Evolutionary conservation across 2,113 vertebrate species (phyloP).

Genomic region (Bos indicus): DNA sequence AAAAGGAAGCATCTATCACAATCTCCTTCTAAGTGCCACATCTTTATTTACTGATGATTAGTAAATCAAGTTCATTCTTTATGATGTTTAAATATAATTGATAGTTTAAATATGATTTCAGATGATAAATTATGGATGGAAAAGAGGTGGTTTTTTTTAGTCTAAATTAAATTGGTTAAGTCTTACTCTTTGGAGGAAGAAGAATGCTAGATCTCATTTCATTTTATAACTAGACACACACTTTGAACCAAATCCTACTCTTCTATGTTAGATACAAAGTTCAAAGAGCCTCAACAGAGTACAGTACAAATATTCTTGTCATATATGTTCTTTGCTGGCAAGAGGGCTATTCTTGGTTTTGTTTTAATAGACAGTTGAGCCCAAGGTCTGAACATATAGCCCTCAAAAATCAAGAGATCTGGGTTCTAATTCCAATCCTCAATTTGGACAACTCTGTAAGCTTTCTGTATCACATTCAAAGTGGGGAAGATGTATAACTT

Average conservation of each 20-base stretch:
- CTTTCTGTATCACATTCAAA: background rate
- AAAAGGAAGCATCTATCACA: background rate
- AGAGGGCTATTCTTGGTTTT: background rate
- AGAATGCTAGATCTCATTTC: background rate
- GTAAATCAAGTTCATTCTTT: slow-evolving; percentile 8
- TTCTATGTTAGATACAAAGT: background rate
- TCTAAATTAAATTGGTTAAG: background rate
- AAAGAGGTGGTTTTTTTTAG: background rate
- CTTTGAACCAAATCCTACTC: background rate
- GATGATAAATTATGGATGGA: background rate
- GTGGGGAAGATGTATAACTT: background rate
- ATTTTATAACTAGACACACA: background rate
- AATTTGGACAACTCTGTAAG: background rate
- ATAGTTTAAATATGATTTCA: slow-evolving; percentile 3
- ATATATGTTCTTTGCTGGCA: background rate
- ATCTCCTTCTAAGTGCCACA: slow-evolving; percentile 23
- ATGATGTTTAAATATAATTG: background rate
- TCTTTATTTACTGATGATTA: slow-evolving; percentile 34
- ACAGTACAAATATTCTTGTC: background rate
- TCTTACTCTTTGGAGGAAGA: background rate
- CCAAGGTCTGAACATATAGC: background rate
- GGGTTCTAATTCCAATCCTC: slow-evolving; percentile 23
- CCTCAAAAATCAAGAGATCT: background rate
- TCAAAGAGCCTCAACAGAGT: background rate
- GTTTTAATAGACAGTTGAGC: background rate